Evolutionary conservation across 2,888 invertebrate species (phyloP), one percentile per base, ranked within the genome.

Genomic region (Hylaea fasciaria): DNA sequence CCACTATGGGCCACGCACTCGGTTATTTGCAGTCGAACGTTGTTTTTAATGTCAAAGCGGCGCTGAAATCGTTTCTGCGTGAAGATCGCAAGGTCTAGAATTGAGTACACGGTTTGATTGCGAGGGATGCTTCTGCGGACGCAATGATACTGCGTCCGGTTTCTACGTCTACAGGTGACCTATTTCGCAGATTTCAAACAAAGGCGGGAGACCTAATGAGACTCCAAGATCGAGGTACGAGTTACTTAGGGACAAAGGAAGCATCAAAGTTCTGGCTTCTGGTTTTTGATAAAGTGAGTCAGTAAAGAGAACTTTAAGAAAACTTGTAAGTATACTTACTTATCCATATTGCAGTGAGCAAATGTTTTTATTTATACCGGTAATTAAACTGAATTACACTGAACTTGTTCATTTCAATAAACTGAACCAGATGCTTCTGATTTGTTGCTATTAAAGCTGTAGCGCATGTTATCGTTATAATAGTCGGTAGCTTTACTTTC

Each of bases 1-100:
- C 82, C 80, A 73, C 80, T 74, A 74, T 78, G 74, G 32, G 22
- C 28, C 55, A 61, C 47, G 51, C 74, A 71, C 77, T 73, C 72
- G 71, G 73, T 73, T 77, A 72, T 74, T 77, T 73, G 75, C 73
- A 71, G 65, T 65, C 65, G 60, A 59, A 62, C 59, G 52, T 58
- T 64, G 52, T 66, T 53, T 57, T 47, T 62, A 62, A 57, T 57
- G 59, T 60, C 62, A 64, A 62, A 63, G 58, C 57, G 57, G 48
- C 56, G 60, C 43, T 56, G 50, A 46, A 49, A 50, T 62, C 65
- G 63, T 58, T 56, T 67, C 50, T 66, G 49, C 50, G 63, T 58
- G 51, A 60, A 52, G 49, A 66, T 62, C 40, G 29, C 55, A 58
- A 57, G 58, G 66, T 65, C 44, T 64, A 63, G 49, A 63, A 46